Conservation (phyloP, 2,888 invertebrate genomes). For the Pteria penguin region DNA sequence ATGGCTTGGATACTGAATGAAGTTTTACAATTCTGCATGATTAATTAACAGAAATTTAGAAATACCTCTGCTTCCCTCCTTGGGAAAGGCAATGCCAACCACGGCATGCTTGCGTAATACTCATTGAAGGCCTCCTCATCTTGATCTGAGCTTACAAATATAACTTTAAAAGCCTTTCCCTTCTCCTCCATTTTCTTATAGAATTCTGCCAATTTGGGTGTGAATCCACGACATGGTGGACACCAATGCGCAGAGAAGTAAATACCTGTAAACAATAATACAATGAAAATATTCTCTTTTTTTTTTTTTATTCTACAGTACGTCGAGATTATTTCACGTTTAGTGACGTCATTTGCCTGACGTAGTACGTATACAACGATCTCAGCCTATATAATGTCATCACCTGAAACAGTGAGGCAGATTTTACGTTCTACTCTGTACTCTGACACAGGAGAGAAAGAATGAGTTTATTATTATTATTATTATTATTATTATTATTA, state of each 20-base stretch:
- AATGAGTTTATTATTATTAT: too few species aligned
- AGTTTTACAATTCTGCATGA: too few species aligned
- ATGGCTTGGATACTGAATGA: too few species aligned
- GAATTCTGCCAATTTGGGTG: slow-evolving; percentile 80
- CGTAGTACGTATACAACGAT: too few species aligned
- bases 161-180: slow-evolving; percentile 80
- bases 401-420: too few species aligned
- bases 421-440: too few species aligned
- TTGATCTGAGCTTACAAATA: slow-evolving; percentile 82
- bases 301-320: not conserved
- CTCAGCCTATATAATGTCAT: too few species aligned
- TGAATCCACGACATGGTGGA: slow-evolving; percentile 82
- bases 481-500: too few species aligned
- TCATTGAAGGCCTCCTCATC: slow-evolving; percentile 74
- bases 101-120: slow-evolving; percentile 81
- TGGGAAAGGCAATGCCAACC: slow-evolving; percentile 79
- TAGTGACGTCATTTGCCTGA: too few species aligned
- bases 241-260: slow-evolving; percentile 83
- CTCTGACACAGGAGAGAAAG: too few species aligned
- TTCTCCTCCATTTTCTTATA: slow-evolving; percentile 77
- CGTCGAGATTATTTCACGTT: too few species aligned
- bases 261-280: slow-evolving; percentile 70
- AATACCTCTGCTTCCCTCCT: slow-evolving; percentile 54
- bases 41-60: too few species aligned
- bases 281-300: not conserved